phyloP scores from a whole-genome alignment of 1,140 invertebrate genomes.

The Cephus cinctus region DNA sequence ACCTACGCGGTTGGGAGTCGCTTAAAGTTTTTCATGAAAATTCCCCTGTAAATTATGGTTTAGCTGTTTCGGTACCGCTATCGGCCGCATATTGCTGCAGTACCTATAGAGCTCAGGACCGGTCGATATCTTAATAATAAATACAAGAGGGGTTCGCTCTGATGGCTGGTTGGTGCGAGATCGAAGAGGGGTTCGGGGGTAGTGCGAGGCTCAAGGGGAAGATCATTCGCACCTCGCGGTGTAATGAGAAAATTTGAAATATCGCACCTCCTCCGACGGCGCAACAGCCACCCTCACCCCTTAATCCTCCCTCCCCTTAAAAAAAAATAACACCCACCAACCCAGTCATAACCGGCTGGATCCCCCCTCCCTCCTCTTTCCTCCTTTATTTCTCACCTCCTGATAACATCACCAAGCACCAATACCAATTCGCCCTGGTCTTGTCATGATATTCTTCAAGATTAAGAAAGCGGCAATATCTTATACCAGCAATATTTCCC shows the following conservation, averaged over 20 bases:
- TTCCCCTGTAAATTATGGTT: no score
- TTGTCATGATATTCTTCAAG: no score
- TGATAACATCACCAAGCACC: slow-evolving; percentile 1
- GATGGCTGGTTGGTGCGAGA: slow-evolving; percentile 50
- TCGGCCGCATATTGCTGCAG: not conserved
- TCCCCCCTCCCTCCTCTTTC: slow-evolving; percentile 24
- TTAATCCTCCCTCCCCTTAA: slow-evolving; percentile 14
- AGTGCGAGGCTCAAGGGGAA: slow-evolving; percentile 16
- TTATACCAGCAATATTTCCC: no score
- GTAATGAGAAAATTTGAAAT: slow-evolving; percentile 59
- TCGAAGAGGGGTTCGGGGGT: slow-evolving; percentile 37
- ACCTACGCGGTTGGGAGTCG: no score
- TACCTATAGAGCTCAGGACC: slow-evolving; percentile 28
- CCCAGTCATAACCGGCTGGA: slow-evolving; percentile 49
- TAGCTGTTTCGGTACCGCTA: not conserved
- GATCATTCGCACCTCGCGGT: slow-evolving; percentile 53
- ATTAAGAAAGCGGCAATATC: no score
- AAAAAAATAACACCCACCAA: slow-evolving; percentile 36
- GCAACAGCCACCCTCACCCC: slow-evolving; percentile 10
- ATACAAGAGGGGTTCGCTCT: slow-evolving; percentile 48
- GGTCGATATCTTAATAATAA: slow-evolving; percentile 58
- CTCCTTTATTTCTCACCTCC: slow-evolving; percentile 3
- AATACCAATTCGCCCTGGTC: slow-evolving; percentile 22
- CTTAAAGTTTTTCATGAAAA: no score
- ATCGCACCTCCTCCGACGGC: slow-evolving; percentile 41